Evolutionary conservation across 1,140 invertebrate genomes (phyloP).

Genomic region (Venustaconcha ellipsiformis): DNA sequence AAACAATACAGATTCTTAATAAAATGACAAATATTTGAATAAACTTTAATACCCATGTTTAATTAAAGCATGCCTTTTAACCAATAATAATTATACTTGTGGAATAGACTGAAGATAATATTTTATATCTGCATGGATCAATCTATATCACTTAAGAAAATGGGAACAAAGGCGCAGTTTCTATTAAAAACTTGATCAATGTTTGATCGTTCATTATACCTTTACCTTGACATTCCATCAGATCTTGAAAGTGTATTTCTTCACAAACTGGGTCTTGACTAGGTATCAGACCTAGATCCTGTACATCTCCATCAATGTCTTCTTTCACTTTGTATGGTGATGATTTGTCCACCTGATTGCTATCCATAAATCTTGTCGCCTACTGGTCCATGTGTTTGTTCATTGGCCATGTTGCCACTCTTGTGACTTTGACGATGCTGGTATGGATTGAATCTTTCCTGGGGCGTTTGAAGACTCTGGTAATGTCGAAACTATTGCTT

Average conservation of each 20-base stretch:
- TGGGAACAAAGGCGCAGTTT: too few relatives aligned
- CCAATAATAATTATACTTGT: too few relatives aligned
- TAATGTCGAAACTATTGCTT: slow-evolving; percentile 46
- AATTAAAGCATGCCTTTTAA: too few relatives aligned
- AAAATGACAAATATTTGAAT: too few relatives aligned
- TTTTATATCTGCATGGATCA: too few relatives aligned
- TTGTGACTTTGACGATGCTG: slow-evolving; percentile 21
- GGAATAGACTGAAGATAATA: too few relatives aligned
- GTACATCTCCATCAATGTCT: slow-evolving; percentile 14
- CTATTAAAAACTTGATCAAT: too few relatives aligned
- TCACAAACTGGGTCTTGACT: slow-evolving; percentile 18
- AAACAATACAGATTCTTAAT: too few relatives aligned
- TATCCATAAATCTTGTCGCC: slow-evolving; percentile 6
- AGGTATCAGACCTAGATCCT: neutral
- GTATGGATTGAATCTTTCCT: slow-evolving; percentile 31
- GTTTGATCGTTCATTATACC: slow-evolving; percentile 26
- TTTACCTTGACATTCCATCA: slow-evolving; percentile 25
- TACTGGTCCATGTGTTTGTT: slow-evolving; percentile 1
- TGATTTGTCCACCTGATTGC: slow-evolving; percentile 7
- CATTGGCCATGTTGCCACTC: slow-evolving; percentile 6
- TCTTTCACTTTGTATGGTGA: slow-evolving; percentile 14
- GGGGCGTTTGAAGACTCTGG: slow-evolving; percentile 33
- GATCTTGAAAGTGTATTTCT: slow-evolving; percentile 34
- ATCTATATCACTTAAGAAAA: too few relatives aligned
- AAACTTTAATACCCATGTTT: too few relatives aligned